Evolutionary conservation across 2,797 vertebrate genomes (phyloP).

Genomic region (Silurus lanzhouensis): DNA sequence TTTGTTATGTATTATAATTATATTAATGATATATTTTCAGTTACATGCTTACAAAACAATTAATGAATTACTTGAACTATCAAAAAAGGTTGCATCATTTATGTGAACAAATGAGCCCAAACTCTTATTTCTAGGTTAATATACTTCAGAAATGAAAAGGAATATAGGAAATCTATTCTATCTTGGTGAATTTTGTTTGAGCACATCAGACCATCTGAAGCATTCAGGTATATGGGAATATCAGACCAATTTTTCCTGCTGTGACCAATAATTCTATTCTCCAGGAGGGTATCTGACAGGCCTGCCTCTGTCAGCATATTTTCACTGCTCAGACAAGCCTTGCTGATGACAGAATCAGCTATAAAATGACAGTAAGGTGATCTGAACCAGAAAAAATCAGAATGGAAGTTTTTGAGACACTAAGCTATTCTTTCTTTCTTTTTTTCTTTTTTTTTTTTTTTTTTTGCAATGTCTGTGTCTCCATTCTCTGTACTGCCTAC

Average conservation of each 20-base stretch:
- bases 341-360: slow-evolving; percentile 30
- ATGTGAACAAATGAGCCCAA: neutral
- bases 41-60: neutral
- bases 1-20: neutral
- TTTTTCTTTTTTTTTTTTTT: neutral
- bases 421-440: neutral
- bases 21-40: neutral
- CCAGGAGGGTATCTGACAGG: slow-evolving; percentile 50
- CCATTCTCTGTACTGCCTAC: neutral
- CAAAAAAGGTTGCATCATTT: neutral
- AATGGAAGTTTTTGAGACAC: slow-evolving; percentile 11
- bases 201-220: slow-evolving; percentile 35
- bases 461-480: neutral
- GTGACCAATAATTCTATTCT: slow-evolving; percentile 62
- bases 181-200: slow-evolving; percentile 8
- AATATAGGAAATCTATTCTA: neutral
- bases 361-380: neutral
- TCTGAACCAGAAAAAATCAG: neutral
- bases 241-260: slow-evolving; percentile 24
- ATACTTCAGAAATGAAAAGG: neutral
- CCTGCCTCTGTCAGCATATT: slow-evolving; percentile 60
- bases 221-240: slow-evolving; percentile 26
- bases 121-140: neutral
- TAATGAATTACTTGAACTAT: neutral
- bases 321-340: slow-evolving; percentile 66